Evolutionary conservation across 2,113 vertebrate species (phyloP).

Genomic region (Pelobates fuscus): DNA sequence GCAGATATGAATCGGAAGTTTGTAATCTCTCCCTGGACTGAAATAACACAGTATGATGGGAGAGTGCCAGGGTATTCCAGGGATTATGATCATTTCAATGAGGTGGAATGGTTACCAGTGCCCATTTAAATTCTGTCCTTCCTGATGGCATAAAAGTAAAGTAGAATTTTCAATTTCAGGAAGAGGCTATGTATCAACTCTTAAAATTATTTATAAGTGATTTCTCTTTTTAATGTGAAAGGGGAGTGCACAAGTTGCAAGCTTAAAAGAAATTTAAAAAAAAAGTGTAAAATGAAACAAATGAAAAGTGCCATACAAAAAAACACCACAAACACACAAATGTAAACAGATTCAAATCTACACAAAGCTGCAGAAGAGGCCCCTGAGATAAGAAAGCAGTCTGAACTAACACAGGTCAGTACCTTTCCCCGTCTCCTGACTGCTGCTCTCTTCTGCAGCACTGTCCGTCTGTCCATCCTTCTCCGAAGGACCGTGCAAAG

Average conservation of each 20-base stretch:
- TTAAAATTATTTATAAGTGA: neutral
- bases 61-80: no score
- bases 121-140: no score
- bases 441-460: conserved; percentile 96
- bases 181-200: no score
- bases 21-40: no score
- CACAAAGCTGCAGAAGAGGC: conserved; percentile 47
- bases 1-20: no score
- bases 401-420: conserved; percentile 49
- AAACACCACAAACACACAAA: conserved; percentile 26
- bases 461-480: conserved; percentile 83
- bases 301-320: conserved; percentile 31
- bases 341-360: conserved; percentile 41
- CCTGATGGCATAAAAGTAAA: no score
- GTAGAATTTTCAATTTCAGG: no score
- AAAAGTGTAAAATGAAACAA: neutral
- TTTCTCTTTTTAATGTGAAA: neutral
- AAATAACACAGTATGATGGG: no score
- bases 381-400: conserved; percentile 43
- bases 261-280: neutral
- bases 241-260: neutral
- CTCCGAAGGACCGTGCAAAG: conserved; percentile 72
- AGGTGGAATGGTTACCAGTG: no score
- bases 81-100: no score
- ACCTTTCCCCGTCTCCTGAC: conserved; percentile 92